These are phyloP conservation scores for Tor tambroides DNA, from an alignment of 2,113 vertebrate genomes.

Conservation along the genomic window DNA sequence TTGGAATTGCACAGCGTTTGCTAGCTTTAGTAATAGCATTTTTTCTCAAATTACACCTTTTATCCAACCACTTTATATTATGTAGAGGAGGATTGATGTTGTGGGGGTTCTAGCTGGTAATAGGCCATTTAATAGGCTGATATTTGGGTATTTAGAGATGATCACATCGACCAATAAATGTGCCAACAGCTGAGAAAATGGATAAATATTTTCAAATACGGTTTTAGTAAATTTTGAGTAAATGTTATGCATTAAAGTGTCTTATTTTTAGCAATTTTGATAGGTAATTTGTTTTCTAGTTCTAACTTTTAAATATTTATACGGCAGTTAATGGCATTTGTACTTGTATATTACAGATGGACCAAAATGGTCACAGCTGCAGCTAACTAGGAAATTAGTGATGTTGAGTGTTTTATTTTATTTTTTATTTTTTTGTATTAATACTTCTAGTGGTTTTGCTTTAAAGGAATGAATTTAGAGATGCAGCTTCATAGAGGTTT, in stretches of 20 bases:
- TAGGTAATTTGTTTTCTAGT: background rate
- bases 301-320: background rate
- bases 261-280: background rate
- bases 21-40: background rate
- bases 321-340: background rate
- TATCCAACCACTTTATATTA: background rate
- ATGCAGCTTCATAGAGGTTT: too few relatives aligned
- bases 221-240: background rate
- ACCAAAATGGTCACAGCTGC: background rate
- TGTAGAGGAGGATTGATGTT: background rate
- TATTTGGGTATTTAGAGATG: background rate
- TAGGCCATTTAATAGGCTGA: background rate
- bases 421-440: too few relatives aligned
- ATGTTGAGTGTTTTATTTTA: too few relatives aligned
- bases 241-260: background rate
- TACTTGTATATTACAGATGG: background rate
- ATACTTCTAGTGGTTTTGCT: too few relatives aligned
- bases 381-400: too few relatives aligned
- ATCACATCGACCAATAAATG: background rate
- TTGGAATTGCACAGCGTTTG: background rate
- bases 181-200: background rate
- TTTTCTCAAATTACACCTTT: slow-evolving; percentile 8
- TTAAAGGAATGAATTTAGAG: too few relatives aligned
- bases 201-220: background rate
- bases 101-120: background rate